Base-by-base conservation (phyloP, 2,797 vertebrate genomes). In the Selene dorsalis region DNA sequence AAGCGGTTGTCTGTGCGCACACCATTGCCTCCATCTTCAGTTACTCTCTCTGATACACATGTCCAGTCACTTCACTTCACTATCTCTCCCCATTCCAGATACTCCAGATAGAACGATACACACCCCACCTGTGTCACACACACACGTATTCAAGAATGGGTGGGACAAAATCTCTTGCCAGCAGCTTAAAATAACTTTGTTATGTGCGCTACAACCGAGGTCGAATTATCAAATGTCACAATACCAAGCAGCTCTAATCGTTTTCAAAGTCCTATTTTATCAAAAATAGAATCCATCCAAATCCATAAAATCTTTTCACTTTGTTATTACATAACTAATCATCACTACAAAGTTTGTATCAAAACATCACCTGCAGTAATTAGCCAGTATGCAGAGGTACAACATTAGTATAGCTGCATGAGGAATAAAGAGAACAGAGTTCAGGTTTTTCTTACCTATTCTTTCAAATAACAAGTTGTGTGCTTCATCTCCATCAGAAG, bases 391-490 rank as follows among this genome's bases (percentile, higher is more conserved):
- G 39, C 3, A 60, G 2, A 63, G 1, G 17, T 13, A 59, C 7
- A 41, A 41, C 12, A 68, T 30, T 5, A 30, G 32, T 4, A 62
- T 9, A 70, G 13, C 6, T 48, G 14, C 35, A 68, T 41, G 5
- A 41, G 53, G 2, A 60, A 58, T 50, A 28, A 63, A 60, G 14
- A 41, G 6, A 61, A 28, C 11, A 56, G 22, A 45, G 1, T 24
- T 9, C 14, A 0, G 4, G 1, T 56, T 9, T 0, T 30, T 70
- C 80, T 84, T 87, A 91, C 90, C 87, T 58, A 45, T 47, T 56
- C 17, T 35, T 60, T 47, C 20, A 26, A 28, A 59, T 39, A 1
- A 48, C 0, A 63, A 4, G 12, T 38, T 45, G 3, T 47, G 66
- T 38, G 0, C 16, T 48, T 50, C 20, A 38, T 53, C 28, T 62